Evolutionary conservation across 2,888 invertebrate species (phyloP), one percentile per base, ranked within the genome.

Genomic region (Serripes groenlandicus): DNA sequence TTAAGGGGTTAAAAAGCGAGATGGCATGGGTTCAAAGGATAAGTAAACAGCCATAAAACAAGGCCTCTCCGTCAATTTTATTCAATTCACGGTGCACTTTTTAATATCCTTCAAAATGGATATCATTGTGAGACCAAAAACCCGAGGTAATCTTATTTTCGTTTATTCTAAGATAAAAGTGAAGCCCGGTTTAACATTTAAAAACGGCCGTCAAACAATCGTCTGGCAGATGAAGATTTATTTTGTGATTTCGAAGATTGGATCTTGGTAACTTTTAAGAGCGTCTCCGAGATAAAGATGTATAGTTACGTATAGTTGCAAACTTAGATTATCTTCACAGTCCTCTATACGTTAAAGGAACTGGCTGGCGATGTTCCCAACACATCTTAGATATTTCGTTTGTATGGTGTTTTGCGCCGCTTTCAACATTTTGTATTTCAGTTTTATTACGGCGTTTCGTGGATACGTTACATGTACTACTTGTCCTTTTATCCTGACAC

Each of bases 171-270:
- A 66, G 66, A 66, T 66, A 66, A 66, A 42, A 26, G 37, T n/a
- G 42, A 66, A 76, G 56, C 75, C 35, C n/a, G 23, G 72, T 56
- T 72, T 69, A 75, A 56, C 21, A 58, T 52, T 76, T 71, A 52
- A 34, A 69, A 75, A 58, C 42, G 56, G 64, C 66, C 30, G 37
- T 54, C 80, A 80, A 80, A 81, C 72, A 81, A 66, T 66, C 34
- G 66, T 28, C 35, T 56, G 72, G 42, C 49, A 35, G 68, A 72
- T 72, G 42, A 73, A 76, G 76, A 81, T 81, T 81, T 81, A 75
- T 76, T 66, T 35, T 68, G 71, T 42, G 42, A 56, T 75, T 71
- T 71, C 66, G 70, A 30, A 56, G 37, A 56, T 49, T 26, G 52
- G 54, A 34, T 35, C 81, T 52, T 7, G 72, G 81, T 52, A 60